These are phyloP conservation scores for Hirtodrosophila alboralis DNA, from an alignment of 2,888 invertebrate species.

Conservation along the genomic window DNA sequence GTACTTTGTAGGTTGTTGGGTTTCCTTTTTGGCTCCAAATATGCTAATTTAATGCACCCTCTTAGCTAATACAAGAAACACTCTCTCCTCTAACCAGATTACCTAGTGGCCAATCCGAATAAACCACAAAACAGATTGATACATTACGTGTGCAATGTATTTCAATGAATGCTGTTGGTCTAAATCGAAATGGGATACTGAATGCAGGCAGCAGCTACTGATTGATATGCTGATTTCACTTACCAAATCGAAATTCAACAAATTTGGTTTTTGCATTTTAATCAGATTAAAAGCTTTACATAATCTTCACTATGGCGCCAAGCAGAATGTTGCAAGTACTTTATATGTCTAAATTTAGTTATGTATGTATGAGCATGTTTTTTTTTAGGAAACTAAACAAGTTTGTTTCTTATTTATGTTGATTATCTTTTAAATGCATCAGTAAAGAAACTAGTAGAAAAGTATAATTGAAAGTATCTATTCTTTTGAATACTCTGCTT, in stretches of 20 bases:
- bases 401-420: too few species aligned
- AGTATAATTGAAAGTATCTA: too few species aligned
- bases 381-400: too few species aligned
- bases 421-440: too few species aligned
- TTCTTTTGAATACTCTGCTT: too few species aligned
- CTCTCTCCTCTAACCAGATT: slow-evolving; percentile 17
- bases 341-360: not conserved
- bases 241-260: slow-evolving; percentile 64
- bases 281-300: slow-evolving; percentile 73
- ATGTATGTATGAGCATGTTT: slow-evolving; percentile 2
- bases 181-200: slow-evolving; percentile 5
- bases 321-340: not conserved
- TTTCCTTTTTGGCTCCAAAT: slow-evolving; percentile 10
- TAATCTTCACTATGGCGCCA: slow-evolving; percentile 19
- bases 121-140: slow-evolving; percentile 76
- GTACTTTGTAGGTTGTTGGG: too few species aligned
- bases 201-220: slow-evolving; percentile 28
- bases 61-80: slow-evolving; percentile 39
- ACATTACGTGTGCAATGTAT: slow-evolving; percentile 69
- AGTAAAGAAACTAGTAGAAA: too few species aligned
- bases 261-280: slow-evolving; percentile 74
- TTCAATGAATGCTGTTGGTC: slow-evolving; percentile 45
- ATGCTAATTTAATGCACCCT: slow-evolving; percentile 58
- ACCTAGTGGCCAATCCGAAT: slow-evolving; percentile 11
- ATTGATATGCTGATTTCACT: slow-evolving; percentile 67